Evolutionary conservation across 2,113 vertebrate genomes (phyloP).

Genomic region (Aegithalos caudatus): DNA sequence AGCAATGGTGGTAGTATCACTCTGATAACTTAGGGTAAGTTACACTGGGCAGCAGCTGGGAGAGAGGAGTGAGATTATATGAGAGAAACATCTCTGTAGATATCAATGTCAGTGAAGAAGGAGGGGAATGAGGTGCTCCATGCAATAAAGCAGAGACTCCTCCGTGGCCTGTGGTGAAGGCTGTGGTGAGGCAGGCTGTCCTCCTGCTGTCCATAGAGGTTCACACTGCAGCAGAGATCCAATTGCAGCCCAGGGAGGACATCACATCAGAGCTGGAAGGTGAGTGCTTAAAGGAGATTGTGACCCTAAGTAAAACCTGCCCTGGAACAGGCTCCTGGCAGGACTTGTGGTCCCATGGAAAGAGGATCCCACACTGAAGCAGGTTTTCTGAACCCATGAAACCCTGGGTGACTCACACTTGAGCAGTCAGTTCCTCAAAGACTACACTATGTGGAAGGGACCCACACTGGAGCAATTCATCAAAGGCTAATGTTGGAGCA

Average conservation of each 20-base stretch:
- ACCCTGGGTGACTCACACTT: rapidly evolving
- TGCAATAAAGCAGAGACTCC: neutral
- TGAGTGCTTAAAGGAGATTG: neutral
- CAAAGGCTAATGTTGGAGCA: neutral
- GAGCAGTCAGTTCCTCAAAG: neutral
- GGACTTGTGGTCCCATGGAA: neutral
- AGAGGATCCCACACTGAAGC: neutral
- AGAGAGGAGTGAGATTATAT: neutral
- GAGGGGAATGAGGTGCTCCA: neutral
- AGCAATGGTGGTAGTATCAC: rapidly evolving
- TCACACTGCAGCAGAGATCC: neutral
- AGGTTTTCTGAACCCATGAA: neutral
- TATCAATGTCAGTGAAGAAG: neutral
- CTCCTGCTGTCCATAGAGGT: neutral
- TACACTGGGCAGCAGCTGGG: neutral
- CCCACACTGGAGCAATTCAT: neutral
- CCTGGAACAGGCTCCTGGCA: neutral
- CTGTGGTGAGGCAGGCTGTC: neutral
- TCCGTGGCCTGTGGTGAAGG: rapidly evolving
- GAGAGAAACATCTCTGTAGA: neutral
- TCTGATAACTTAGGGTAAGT: neutral
- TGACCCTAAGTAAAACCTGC: rapidly evolving
- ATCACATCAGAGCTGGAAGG: rapidly evolving
- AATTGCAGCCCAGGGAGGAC: neutral
- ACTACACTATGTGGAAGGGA: neutral